phyloP scores from a whole-genome alignment of 2,888 invertebrate species.

The Perizoma affinitatum region DNA sequence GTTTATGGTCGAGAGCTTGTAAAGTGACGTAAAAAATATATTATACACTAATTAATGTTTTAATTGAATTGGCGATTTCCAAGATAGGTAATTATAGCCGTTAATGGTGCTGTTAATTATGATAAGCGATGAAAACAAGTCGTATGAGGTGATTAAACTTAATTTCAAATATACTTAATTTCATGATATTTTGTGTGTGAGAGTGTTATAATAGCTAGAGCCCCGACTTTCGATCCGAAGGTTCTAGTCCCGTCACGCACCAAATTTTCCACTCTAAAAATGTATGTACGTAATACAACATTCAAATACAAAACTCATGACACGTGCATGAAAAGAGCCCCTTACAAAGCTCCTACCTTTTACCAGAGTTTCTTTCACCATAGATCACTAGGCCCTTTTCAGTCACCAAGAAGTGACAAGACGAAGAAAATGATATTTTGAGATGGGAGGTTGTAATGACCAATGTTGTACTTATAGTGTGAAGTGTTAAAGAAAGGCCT shows the following conservation, averaged over 20 bases:
- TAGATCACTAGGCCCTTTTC: no score
- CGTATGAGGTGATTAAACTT: conserved; percentile 13
- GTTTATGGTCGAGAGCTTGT: conserved; percentile 54
- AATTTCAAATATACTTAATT: no score
- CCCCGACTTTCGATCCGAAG: no score
- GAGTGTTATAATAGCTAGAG: no score
- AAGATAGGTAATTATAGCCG: conserved; percentile 38
- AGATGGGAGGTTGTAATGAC: conserved; percentile 31
- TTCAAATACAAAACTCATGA: no score
- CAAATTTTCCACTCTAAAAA: no score
- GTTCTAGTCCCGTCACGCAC: no score
- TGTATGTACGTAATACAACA: no score
- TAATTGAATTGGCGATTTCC: conserved; percentile 44
- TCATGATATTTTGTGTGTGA: conserved; percentile 9
- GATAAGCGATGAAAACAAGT: conserved; percentile 30
- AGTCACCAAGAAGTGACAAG: no score
- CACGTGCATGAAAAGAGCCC: no score
- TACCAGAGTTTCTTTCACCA: no score
- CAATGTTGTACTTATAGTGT: conserved; percentile 41
- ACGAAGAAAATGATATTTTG: conserved; percentile 5
- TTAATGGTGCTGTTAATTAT: conserved; percentile 40
- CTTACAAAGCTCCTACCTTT: no score
- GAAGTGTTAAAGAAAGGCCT: conserved; percentile 46
- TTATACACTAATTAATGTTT: conserved; percentile 40
- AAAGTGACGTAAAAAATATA: conserved; percentile 51